Evolutionary conservation across 2,113 vertebrate species (phyloP).

Genomic region (Actinemys pallida): DNA sequence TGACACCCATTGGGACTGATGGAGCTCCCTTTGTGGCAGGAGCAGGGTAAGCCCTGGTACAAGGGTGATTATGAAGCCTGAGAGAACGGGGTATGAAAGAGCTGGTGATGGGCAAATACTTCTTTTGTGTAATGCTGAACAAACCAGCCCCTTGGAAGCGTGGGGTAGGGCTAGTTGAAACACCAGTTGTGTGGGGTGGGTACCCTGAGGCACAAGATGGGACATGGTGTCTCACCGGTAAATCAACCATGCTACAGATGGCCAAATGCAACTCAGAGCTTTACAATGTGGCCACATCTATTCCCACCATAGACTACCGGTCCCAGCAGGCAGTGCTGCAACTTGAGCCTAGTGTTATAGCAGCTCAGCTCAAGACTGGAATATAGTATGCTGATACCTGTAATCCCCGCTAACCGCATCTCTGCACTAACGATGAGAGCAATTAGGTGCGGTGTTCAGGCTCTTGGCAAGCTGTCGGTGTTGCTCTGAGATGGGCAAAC

Average conservation of each 20-base stretch:
- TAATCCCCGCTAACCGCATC: no score
- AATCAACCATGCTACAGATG: not conserved
- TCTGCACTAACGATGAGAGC: no score
- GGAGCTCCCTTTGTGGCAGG: conserved; percentile 8
- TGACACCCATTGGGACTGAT: not conserved
- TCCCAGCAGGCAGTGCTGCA: no score
- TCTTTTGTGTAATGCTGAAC: not conserved
- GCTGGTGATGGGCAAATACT: no score
- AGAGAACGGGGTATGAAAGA: no score
- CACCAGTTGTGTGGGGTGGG: not conserved
- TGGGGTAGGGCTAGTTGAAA: not conserved
- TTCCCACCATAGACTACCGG: no score
- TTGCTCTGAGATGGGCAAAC: no score
- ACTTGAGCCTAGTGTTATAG: not conserved
- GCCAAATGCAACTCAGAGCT: not conserved
- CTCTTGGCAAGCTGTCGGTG: no score
- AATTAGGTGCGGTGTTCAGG: no score
- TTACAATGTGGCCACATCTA: no score
- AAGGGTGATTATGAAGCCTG: not conserved
- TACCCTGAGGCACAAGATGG: not conserved
- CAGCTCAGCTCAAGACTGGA: not conserved
- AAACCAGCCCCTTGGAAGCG: not conserved
- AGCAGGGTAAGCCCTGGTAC: conserved; percentile 30
- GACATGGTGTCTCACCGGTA: not conserved
- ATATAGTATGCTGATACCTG: no score